A percentile compares a stretch with the other conserved stretches of the same genome.
phyloP scores from a whole-genome alignment of 2,113 vertebrate genomes.

The Coregonus clupeaformis region DNA sequence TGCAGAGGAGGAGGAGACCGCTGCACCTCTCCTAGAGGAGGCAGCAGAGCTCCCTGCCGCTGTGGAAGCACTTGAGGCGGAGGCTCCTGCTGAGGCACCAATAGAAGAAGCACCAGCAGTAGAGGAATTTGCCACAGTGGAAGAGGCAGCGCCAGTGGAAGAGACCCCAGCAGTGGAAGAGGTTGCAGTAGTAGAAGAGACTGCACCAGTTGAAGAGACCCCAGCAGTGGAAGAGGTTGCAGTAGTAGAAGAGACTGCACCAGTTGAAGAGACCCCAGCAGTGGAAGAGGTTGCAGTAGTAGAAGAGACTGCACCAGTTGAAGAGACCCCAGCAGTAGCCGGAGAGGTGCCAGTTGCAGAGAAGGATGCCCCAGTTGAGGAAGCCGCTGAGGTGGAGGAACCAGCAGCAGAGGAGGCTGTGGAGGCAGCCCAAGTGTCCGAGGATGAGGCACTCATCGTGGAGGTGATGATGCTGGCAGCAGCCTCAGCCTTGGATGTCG shows the following conservation, averaged over 20 bases:
- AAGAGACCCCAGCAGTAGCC: neutral
- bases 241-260: neutral
- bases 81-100: too few species aligned
- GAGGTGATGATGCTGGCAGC: constrained; percentile 29
- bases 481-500: constrained; percentile 33
- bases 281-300: neutral
- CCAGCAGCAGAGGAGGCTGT: neutral
- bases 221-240: neutral
- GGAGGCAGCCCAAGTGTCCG: neutral
- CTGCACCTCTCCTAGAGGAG: constrained; percentile 14
- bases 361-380: neutral
- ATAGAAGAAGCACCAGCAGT: neutral
- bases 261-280: neutral
- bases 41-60: neutral
- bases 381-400: constrained; percentile 7
- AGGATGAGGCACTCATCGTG: neutral
- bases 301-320: constrained; percentile 20
- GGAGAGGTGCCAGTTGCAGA: constrained; percentile 18
- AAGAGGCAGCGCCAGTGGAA: constrained; percentile 17
- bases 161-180: neutral
- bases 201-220: neutral
- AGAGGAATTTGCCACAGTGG: neutral
- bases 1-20: neutral
- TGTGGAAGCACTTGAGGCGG: neutral
- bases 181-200: constrained; percentile 8